phyloP scores from a whole-genome alignment of 92 coral and sea anemone species.

The Epizoanthus scotinus region DNA sequence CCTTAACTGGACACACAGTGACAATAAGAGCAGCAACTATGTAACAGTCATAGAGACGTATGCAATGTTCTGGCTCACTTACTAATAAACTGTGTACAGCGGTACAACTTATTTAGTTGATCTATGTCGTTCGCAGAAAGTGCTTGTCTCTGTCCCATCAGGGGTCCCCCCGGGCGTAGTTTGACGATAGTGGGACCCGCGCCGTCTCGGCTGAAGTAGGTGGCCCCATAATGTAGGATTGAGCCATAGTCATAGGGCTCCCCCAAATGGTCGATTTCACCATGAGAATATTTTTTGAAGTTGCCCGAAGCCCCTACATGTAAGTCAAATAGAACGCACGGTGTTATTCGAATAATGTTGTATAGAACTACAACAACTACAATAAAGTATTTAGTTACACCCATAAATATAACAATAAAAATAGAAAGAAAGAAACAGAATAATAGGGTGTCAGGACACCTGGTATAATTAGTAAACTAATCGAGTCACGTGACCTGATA shows the following conservation, averaged over 20 bases:
- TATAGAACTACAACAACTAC: no score
- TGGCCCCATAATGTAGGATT: conserved; percentile 44
- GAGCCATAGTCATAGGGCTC: conserved; percentile 59
- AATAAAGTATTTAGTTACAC: no score
- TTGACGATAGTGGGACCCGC: conserved; percentile 38
- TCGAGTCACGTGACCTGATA: no score
- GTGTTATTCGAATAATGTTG: no score
- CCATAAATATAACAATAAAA: no score
- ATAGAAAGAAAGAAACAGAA: no score
- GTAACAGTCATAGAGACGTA: no score
- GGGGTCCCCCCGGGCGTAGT: conserved; percentile 54
- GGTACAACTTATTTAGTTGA: conserved; percentile 47
- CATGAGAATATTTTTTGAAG: not conserved
- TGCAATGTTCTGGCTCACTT: not conserved
- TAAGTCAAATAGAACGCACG: no score
- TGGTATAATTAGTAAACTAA: no score
- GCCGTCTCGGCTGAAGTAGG: conserved; percentile 42
- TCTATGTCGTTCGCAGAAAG: conserved; percentile 46
- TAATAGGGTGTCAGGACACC: no score
- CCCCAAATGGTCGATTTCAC: not conserved
- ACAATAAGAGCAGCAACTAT: no score
- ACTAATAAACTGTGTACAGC: conserved; percentile 39
- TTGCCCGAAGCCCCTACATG: not conserved
- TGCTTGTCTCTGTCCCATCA: conserved; percentile 46
- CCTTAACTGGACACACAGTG: no score